Base-by-base conservation (phyloP, 2,797 vertebrate species). In the Kryptopterus vitreolus region DNA sequence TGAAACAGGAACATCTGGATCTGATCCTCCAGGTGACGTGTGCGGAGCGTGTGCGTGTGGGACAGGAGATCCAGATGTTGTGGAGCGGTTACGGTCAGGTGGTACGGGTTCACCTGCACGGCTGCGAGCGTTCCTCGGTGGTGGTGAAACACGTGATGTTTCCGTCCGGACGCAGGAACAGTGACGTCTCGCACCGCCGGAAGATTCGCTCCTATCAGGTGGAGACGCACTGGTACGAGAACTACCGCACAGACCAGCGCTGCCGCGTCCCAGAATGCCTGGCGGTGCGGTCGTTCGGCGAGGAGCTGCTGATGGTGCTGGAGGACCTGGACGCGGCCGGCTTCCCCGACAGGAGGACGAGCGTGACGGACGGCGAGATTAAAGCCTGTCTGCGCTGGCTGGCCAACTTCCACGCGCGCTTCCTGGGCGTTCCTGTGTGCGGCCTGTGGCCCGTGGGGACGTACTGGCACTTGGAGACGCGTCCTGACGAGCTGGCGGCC, bases 401-500 rank as follows among this genome's bases (percentile, higher is more conserved):
- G 0, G 94, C 93, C 77, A 87, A 89, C 83, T 95, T 95, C 84
- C 94, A 94, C 4, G 91, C 88, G 22, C 87, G 90, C 80, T 95
- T 94, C 86, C 75, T 95, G 65, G 89, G 87, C 0, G 87, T 87
- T 15, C 12, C 74, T 0, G 91, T 92, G 0, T 87, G 89, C 2
- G 92, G 93, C 0, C 88, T 95, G 76, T 94, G 94, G 94, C 87
- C 92, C 0, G 76, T 93, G 0, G 94, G 94, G 0, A 94, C 94
- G 43, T 95, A 94, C 87, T 95, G 94, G 94, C 94, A 94, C 86
- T 88, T 95, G 86, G 92, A 93, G 71, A 95, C 94, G 0, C 89
- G 93, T 0, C 94, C 93, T 0, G 93, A 94, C 0, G 94, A 95
- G 88, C 81, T 95, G 85, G 91, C 93, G 79, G 90, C 88, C 79